Conservation (phyloP, 2,113 vertebrate genomes). For the Python bivittatus region DNA sequence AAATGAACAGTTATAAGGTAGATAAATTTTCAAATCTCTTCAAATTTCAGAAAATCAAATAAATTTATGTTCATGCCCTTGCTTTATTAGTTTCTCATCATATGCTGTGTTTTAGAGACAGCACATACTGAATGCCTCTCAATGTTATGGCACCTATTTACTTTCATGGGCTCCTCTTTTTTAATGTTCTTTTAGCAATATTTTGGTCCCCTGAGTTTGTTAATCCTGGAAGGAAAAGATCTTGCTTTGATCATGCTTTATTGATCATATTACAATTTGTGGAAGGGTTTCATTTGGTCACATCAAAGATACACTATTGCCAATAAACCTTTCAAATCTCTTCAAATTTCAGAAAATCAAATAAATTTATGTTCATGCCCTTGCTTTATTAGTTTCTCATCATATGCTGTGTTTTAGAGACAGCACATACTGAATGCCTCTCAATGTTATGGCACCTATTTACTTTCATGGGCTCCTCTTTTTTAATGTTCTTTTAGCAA, state of each 20-base stretch:
- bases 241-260: conserved; percentile 55
- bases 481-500: conserved; percentile 30
- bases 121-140: conserved; percentile 36
- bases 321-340: conserved; percentile 26
- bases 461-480: conserved; percentile 23
- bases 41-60: conserved; percentile 19
- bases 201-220: conserved; percentile 49
- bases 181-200: conserved; percentile 35
- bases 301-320: conserved; percentile 58
- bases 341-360: conserved; percentile 22
- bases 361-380: conserved; percentile 20
- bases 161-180: conserved; percentile 18
- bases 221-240: conserved; percentile 34
- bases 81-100: conserved; percentile 9
- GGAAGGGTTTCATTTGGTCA: conserved; percentile 61
- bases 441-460: conserved; percentile 46
- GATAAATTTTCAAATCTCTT: conserved; percentile 23
- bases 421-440: conserved; percentile 34
- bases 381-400: not conserved
- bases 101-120: conserved; percentile 7
- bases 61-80: conserved; percentile 15
- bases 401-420: conserved; percentile 15
- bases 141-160: conserved; percentile 47
- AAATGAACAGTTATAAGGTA: conserved; percentile 32
- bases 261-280: conserved; percentile 36